Percentiles rank a stretch among this genome's conserved stretches.
Evolutionary conservation across 2,888 invertebrate species (phyloP).

Genomic region (Apoderus coryli): DNA sequence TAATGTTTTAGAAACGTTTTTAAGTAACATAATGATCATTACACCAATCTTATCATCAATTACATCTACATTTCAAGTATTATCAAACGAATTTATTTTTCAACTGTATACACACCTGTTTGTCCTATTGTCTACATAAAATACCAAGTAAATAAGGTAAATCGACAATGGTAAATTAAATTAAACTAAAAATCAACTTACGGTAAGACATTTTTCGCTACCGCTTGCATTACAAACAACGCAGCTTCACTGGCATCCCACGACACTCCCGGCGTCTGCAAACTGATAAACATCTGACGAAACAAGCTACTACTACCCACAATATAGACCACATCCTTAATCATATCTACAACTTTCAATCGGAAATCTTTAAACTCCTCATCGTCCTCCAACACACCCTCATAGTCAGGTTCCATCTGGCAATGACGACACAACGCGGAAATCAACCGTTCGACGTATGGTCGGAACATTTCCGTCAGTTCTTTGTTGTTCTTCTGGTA

Average conservation of each 20-base stretch:
- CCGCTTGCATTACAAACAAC: slow-evolving; percentile 87
- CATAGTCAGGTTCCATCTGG: slow-evolving; percentile 91
- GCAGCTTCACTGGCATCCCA: slow-evolving; percentile 94
- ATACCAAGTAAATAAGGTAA: too few relatives aligned
- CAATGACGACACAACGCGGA: slow-evolving; percentile 80
- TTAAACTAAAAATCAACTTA: too few relatives aligned
- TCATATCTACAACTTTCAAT: slow-evolving; percentile 75
- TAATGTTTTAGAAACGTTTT: too few relatives aligned
- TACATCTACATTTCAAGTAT: too few relatives aligned
- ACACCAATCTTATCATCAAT: too few relatives aligned
- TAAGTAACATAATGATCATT: too few relatives aligned
- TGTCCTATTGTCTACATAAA: too few relatives aligned
- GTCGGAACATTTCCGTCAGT: slow-evolving; percentile 70
- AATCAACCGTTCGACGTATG: slow-evolving; percentile 82
- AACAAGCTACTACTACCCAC: slow-evolving; percentile 88
- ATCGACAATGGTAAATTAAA: too few relatives aligned
- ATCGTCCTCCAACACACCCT: slow-evolving; percentile 66
- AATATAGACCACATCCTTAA: slow-evolving; percentile 94
- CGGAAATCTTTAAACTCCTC: slow-evolving; percentile 80
- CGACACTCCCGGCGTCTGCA: slow-evolving; percentile 55
- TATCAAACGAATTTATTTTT: too few relatives aligned
- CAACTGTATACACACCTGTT: too few relatives aligned
- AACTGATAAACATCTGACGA: slow-evolving; percentile 71
- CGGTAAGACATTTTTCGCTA: slow-evolving; percentile 91
- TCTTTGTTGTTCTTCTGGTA: slow-evolving; percentile 76